A percentile compares a stretch with the other conserved stretches of the same genome.
phyloP scores from a whole-genome alignment of 2,888 invertebrate species.

The Xylota segnis region DNA sequence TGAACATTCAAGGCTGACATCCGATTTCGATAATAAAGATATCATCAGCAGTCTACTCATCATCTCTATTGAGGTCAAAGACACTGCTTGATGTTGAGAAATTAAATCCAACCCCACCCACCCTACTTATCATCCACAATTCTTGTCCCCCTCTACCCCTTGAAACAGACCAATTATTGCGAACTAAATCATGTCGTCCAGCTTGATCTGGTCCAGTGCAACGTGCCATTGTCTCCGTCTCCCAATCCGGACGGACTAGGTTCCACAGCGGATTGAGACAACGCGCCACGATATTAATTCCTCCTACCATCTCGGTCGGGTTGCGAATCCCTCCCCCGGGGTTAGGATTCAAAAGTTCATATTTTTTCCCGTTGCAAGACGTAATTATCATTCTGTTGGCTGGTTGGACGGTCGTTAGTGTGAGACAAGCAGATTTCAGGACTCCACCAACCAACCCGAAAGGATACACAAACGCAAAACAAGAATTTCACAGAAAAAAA shows the following conservation, averaged over 20 bases:
- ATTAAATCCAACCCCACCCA: no score
- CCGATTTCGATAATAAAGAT: no score
- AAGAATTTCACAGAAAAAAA: constrained; percentile 2
- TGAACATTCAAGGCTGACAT: no score
- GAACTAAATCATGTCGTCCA: constrained; percentile 5
- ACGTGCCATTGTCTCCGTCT: neutral
- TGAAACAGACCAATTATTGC: no score
- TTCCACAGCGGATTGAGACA: constrained; percentile 4
- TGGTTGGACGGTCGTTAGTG: constrained; percentile 19
- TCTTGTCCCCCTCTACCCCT: no score
- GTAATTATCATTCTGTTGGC: constrained; percentile 55
- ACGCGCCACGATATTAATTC: constrained; percentile 50
- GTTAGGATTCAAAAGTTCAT: constrained; percentile 42
- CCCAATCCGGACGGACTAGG: neutral
- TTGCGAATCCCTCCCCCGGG: constrained; percentile 46
- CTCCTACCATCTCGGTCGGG: constrained; percentile 39
- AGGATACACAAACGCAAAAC: constrained; percentile 37
- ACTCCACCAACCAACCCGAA: constrained; percentile 9
- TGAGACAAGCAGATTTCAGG: constrained; percentile 16
- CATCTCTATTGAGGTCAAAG: no score
- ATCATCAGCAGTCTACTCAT: no score
- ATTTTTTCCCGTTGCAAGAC: constrained; percentile 27
- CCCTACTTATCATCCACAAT: no score
- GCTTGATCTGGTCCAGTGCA: neutral
- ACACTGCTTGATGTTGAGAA: no score